phyloP scores from a whole-genome alignment of 2,888 invertebrate genomes.

The Coenonympha glycerion region DNA sequence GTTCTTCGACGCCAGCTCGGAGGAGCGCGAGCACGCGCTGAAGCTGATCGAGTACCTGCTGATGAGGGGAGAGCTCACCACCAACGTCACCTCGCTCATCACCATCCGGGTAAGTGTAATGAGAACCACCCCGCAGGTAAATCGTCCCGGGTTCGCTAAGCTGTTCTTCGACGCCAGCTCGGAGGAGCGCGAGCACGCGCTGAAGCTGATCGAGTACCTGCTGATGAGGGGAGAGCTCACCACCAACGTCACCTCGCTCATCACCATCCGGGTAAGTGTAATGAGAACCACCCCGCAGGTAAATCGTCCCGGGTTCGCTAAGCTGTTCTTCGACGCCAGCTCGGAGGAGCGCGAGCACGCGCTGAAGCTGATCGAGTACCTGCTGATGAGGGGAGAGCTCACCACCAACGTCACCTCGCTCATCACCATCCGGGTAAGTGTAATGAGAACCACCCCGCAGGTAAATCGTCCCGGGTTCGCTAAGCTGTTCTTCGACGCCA shows the following conservation, averaged over 20 bases:
- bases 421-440: conserved; percentile 73
- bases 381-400: conserved; percentile 89
- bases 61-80: conserved; percentile 86
- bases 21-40: conserved; percentile 92
- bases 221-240: conserved; percentile 88
- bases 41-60: conserved; percentile 91
- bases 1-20: conserved; percentile 88
- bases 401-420: conserved; percentile 77
- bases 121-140: too few species aligned
- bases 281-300: too few species aligned
- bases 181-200: conserved; percentile 92
- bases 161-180: conserved; percentile 88
- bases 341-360: conserved; percentile 92
- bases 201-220: conserved; percentile 90
- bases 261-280: conserved; percentile 74
- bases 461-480: conserved; percentile 90
- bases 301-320: conserved; percentile 91
- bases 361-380: conserved; percentile 89
- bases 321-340: conserved; percentile 88
- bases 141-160: conserved; percentile 91
- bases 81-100: conserved; percentile 76
- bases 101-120: conserved; percentile 75
- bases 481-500: conserved; percentile 88
- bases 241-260: conserved; percentile 74
- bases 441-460: too few species aligned